Conservation (phyloP, 2,113 vertebrate species). For the Uropsilus gracilis region DNA sequence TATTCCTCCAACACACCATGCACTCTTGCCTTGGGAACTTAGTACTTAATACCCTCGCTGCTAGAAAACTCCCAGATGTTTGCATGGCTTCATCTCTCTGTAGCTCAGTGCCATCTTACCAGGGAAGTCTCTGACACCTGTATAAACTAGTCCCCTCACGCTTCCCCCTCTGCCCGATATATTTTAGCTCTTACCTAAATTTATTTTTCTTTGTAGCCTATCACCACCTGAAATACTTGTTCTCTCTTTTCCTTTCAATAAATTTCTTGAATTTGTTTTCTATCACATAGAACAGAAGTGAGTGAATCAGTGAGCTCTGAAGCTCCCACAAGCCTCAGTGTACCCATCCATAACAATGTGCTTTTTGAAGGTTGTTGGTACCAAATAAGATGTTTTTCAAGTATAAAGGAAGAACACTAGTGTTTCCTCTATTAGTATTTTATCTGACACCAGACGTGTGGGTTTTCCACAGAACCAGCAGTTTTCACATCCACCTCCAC, state of each 20-base stretch:
- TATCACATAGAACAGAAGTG: background rate
- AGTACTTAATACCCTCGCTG: background rate
- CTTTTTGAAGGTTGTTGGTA: background rate
- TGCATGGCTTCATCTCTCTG: background rate
- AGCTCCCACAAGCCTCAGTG: background rate
- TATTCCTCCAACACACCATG: background rate
- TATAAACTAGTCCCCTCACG: no score
- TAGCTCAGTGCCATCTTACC: background rate
- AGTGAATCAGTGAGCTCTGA: background rate
- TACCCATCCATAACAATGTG: background rate
- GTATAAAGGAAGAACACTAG: background rate
- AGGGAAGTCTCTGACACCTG: background rate
- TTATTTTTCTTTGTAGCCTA: conserved; percentile 18
- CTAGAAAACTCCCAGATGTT: background rate
- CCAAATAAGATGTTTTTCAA: background rate
- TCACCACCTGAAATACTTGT: background rate
- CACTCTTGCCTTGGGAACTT: conserved; percentile 25
- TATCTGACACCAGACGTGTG: background rate
- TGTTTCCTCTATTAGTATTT: background rate
- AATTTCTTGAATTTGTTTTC: background rate
- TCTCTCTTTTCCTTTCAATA: conserved; percentile 16
- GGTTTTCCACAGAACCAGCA: background rate
- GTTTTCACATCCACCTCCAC: background rate
- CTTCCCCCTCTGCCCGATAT: no score
- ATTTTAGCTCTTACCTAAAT: background rate